A percentile compares a stretch with the other conserved stretches of the same genome.
These are phyloP conservation scores for Carassius gibelio DNA, from an alignment of 2,113 vertebrate genomes.

Conservation along the genomic window DNA sequence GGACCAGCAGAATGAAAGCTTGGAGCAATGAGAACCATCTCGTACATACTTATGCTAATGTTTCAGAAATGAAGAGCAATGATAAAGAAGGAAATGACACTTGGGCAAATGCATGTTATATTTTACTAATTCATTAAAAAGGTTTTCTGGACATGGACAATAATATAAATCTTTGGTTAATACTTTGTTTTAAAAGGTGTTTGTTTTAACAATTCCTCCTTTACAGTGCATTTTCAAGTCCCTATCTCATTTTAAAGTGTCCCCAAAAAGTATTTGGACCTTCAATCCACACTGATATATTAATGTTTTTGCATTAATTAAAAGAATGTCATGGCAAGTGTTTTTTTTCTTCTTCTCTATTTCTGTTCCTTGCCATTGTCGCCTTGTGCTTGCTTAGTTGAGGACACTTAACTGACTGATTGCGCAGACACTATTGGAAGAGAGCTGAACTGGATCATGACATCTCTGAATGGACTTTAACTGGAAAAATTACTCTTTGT, in stretches of 20 bases:
- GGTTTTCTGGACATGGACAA: not conserved
- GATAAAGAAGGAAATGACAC: conserved; percentile 70
- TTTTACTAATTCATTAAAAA: not conserved
- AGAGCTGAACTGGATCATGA: too few relatives aligned
- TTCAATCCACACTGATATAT: not conserved
- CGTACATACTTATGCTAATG: conserved; percentile 55
- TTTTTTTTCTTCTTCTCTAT: too few relatives aligned
- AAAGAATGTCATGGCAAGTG: not conserved
- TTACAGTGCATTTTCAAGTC: not conserved
- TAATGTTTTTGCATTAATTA: not conserved
- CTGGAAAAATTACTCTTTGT: too few relatives aligned
- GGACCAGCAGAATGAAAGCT: conserved; percentile 45
- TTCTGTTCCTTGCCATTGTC: too few relatives aligned
- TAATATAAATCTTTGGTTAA: not conserved
- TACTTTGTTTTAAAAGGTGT: not conserved
- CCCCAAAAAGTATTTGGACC: not conserved
- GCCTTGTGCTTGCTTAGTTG: too few relatives aligned
- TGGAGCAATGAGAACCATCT: conserved; percentile 48
- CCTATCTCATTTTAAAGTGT: too few relatives aligned
- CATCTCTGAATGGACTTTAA: too few relatives aligned
- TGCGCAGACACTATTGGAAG: too few relatives aligned
- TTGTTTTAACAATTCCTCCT: not conserved
- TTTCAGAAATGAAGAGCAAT: conserved; percentile 75
- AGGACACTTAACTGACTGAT: too few relatives aligned
- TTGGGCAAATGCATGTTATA: not conserved